Conservation (phyloP, 1,140 invertebrate genomes). For the Onthophagus taurus region DNA sequence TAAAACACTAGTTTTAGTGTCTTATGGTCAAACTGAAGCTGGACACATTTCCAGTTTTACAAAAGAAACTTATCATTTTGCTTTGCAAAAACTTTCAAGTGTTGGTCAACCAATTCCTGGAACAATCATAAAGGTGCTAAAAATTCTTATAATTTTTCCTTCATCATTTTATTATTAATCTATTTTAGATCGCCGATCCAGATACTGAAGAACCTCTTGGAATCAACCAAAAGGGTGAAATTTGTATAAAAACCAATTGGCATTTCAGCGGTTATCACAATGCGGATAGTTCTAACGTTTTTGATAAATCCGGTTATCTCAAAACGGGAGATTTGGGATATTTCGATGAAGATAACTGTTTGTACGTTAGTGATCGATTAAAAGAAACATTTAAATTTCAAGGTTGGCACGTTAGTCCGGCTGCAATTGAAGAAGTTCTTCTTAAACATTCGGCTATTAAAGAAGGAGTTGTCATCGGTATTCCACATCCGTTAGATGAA, state of each 20-base stretch:
- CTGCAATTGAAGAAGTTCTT: slow-evolving; percentile 50
- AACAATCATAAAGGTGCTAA: no score
- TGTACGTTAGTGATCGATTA: slow-evolving; percentile 54
- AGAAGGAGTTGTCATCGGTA: slow-evolving; percentile 57
- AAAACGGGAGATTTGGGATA: slow-evolving; percentile 59
- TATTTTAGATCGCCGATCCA: slow-evolving; percentile 29
- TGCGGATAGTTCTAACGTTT: slow-evolving; percentile 49
- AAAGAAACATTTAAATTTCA: slow-evolving; percentile 65
- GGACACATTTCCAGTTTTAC: no score
- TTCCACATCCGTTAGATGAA: slow-evolving; percentile 44
- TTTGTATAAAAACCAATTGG: slow-evolving; percentile 41
- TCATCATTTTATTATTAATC: no score
- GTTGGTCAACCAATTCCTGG: no score
- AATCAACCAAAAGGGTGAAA: slow-evolving; percentile 42
- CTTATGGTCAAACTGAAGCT: no score
- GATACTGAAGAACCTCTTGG: slow-evolving; percentile 38
- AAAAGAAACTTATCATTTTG: no score
- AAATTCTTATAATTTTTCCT: no score
- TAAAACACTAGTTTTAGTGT: no score
- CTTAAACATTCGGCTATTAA: slow-evolving; percentile 48
- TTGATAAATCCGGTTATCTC: slow-evolving; percentile 43
- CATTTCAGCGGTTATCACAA: slow-evolving; percentile 44
- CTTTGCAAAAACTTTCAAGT: no score
- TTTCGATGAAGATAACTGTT: slow-evolving; percentile 49
- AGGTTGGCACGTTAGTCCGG: slow-evolving; percentile 33